phyloP scores from a whole-genome alignment of 1,140 invertebrate species.

The Zeugodacus cucurbitae region DNA sequence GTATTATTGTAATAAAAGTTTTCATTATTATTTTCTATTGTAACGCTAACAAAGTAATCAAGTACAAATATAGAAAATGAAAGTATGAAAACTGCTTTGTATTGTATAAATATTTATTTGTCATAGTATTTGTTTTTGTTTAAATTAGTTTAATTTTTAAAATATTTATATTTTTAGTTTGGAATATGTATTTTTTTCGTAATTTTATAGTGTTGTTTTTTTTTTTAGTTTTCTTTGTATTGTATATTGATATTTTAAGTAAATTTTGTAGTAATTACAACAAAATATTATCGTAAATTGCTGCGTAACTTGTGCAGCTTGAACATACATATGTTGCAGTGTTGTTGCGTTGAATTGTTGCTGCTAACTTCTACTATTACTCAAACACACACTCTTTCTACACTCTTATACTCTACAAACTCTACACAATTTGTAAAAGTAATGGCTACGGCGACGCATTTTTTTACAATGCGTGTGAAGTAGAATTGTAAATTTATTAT shows the following conservation, averaged over 20 bases:
- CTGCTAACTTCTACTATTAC: neutral
- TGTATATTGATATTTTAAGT: neutral
- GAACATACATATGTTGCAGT: neutral
- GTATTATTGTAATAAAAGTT: neutral
- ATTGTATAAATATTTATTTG: neutral
- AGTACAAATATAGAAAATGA: conserved; percentile 32
- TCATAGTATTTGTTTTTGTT: conserved; percentile 15
- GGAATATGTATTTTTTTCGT: conserved; percentile 25
- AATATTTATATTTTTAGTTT: conserved; percentile 3
- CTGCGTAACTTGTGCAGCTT: neutral
- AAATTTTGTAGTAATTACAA: neutral
- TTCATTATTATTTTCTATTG: neutral
- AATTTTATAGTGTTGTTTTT: conserved; percentile 49
- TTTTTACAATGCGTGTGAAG: too few relatives aligned
- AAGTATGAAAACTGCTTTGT: conserved; percentile 16
- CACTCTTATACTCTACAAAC: neutral
- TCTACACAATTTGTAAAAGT: neutral
- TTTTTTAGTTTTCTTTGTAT: conserved; percentile 45
- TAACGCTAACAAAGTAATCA: conserved; percentile 1
- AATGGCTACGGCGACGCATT: too few relatives aligned
- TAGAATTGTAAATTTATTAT: too few relatives aligned
- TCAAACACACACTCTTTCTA: neutral
- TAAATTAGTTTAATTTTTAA: conserved; percentile 16
- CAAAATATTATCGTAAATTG: neutral
- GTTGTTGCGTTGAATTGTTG: conserved; percentile 10